Conservation (phyloP, 2,113 vertebrate species). For the Perca fluviatilis region DNA sequence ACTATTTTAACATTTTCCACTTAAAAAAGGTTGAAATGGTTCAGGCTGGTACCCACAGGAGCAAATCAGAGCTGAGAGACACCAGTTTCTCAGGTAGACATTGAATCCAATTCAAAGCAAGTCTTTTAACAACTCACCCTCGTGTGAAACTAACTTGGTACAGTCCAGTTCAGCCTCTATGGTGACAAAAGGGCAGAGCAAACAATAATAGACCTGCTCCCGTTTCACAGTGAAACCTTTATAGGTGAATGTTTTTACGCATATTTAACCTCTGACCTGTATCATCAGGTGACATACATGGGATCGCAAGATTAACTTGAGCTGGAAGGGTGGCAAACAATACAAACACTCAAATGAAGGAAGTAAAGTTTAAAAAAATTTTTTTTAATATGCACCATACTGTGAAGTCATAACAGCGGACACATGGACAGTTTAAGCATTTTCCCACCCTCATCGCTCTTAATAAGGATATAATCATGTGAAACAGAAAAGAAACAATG, state of each 20-base stretch:
- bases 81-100: neutral
- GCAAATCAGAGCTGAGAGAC: neutral
- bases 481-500: neutral
- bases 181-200: conserved; percentile 74
- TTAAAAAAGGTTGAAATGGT: conserved; percentile 62
- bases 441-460: neutral
- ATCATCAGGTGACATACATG: neutral
- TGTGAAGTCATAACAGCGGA: neutral
- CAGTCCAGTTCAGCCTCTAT: conserved; percentile 68
- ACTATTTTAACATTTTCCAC: neutral
- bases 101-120: neutral
- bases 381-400: neutral
- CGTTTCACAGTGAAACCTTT: conserved; percentile 52
- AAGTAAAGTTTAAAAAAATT: too few species aligned
- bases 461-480: neutral
- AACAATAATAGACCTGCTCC: conserved; percentile 72
- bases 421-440: neutral
- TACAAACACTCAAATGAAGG: neutral
- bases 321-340: neutral
- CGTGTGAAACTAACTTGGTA: conserved; percentile 78
- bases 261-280: conserved; percentile 17
- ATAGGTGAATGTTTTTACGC: conserved; percentile 59
- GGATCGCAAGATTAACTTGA: neutral
- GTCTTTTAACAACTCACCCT: conserved; percentile 25
- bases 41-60: conserved; percentile 9